Evolutionary conservation across 2,113 vertebrate species (phyloP).

Genomic region (Oxyura jamaicensis): DNA sequence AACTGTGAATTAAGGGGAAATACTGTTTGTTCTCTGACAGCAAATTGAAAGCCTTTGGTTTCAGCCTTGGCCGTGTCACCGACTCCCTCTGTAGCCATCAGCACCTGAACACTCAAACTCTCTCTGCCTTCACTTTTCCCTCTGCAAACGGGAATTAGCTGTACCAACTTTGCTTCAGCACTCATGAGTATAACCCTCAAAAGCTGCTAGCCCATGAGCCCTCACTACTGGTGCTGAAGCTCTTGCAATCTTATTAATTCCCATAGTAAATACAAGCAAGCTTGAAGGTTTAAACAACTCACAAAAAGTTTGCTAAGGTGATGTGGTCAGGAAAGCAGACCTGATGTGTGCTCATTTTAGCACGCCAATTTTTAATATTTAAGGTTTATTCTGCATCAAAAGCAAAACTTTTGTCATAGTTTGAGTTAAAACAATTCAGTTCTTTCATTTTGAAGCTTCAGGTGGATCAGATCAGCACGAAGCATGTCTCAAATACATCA

Average conservation of each 20-base stretch:
- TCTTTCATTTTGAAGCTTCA: background rate
- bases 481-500: background rate
- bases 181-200: background rate
- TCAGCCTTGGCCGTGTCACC: background rate
- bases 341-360: background rate
- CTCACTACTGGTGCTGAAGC: background rate
- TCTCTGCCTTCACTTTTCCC: background rate
- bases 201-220: background rate
- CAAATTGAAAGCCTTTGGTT: background rate
- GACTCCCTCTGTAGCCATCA: background rate
- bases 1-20: conserved; percentile 11
- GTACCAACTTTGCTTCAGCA: background rate
- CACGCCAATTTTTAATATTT: background rate
- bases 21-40: background rate
- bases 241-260: background rate
- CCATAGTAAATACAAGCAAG: background rate
- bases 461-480: background rate
- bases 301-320: background rate
- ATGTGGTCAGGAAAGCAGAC: rapidly evolving
- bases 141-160: background rate
- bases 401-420: rapidly evolving
- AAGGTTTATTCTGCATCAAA: background rate
- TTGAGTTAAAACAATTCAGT: background rate
- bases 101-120: background rate
- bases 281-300: background rate